phyloP scores from a whole-genome alignment of 2,797 vertebrate species.

The Hypotaenidia philippensis region DNA sequence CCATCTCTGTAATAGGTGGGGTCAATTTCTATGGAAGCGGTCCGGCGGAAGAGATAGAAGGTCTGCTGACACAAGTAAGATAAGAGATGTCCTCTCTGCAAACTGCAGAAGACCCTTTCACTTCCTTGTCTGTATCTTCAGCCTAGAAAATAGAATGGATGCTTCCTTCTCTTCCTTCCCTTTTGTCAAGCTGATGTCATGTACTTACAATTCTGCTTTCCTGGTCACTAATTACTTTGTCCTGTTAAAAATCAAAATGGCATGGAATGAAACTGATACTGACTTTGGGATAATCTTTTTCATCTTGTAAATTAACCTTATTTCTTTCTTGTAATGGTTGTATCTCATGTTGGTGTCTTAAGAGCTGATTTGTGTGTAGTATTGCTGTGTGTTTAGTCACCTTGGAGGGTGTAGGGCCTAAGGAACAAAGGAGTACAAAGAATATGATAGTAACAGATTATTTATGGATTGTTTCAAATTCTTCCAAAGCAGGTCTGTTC shows the following conservation, averaged over 20 bases:
- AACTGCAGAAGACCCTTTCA: constrained; percentile 51
- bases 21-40: constrained; percentile 83
- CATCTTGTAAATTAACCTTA: constrained; percentile 52
- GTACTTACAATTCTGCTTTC: constrained; percentile 53
- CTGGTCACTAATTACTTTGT: constrained; percentile 66
- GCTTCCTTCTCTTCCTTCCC: constrained; percentile 66
- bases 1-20: constrained; percentile 91
- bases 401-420: neutral
- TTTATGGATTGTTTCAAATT: neutral
- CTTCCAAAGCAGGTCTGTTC: neutral
- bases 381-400: neutral
- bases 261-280: constrained; percentile 61
- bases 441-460: neutral
- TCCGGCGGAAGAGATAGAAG: constrained; percentile 85
- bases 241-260: constrained; percentile 24
- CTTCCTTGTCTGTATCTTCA: constrained; percentile 68
- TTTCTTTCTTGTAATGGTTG: constrained; percentile 41
- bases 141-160: constrained; percentile 63
- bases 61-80: constrained; percentile 91
- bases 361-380: neutral
- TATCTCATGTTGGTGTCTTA: neutral
- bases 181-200: constrained; percentile 16
- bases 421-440: neutral
- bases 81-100: constrained; percentile 57
- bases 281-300: constrained; percentile 7